Conservation (phyloP, 2,113 vertebrate genomes). For the Python bivittatus region DNA sequence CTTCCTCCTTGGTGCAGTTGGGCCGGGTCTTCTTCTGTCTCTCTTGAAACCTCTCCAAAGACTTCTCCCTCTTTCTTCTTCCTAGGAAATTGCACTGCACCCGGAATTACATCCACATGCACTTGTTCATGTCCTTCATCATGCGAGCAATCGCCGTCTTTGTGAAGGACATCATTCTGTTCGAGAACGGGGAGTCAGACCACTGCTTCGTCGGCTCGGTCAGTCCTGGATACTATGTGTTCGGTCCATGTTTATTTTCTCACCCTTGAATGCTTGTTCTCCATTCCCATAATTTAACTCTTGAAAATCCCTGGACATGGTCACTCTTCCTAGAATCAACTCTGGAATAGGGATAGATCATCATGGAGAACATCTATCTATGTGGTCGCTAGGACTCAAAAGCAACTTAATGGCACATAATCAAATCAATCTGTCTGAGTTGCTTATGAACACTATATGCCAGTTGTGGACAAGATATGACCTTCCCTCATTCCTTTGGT, state of each 20-base stretch:
- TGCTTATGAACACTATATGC: no score
- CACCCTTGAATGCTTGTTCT: not conserved
- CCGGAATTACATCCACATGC: constrained; percentile 93
- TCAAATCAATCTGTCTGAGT: no score
- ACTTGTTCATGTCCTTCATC: constrained; percentile 93
- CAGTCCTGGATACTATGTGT: constrained; percentile 57
- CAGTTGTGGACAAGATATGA: no score
- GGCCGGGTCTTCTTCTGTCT: no score
- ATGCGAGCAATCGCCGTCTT: constrained; percentile 91
- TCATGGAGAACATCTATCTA: no score
- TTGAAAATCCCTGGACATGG: no score
- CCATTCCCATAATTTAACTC: not conserved
- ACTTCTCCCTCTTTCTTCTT: not conserved
- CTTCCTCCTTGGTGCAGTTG: no score
- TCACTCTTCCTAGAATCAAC: no score
- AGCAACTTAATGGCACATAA: no score
- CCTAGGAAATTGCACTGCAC: constrained; percentile 94
- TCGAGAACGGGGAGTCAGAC: constrained; percentile 80
- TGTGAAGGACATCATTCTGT: constrained; percentile 90
- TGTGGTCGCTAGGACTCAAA: no score
- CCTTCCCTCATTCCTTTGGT: no score
- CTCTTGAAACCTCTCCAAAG: not conserved
- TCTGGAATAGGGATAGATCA: no score
- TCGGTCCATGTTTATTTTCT: accelerated
- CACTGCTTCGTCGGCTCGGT: constrained; percentile 84